Evolutionary conservation across 2,888 invertebrate species (phyloP), one percentile per base, ranked within the genome.

Genomic region (Dermolepida albohirtum): DNA sequence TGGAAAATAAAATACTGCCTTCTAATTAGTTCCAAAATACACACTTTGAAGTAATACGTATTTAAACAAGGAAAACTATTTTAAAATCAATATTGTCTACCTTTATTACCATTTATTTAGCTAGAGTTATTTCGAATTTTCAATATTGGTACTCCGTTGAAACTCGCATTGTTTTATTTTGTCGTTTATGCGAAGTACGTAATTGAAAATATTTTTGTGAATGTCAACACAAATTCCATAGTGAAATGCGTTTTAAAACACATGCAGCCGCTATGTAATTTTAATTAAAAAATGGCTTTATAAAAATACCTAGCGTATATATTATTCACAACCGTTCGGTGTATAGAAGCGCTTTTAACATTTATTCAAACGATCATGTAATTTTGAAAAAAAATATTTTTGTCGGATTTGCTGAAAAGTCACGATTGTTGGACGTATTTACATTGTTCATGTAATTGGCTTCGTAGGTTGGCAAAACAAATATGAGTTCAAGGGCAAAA

Each of bases 241-340:
- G 44, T 10, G 5, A 14, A 62, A 47, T 54, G 39, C 11, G 16
- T 34, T 62, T 14, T 5, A 22, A 49, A 10, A 43, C 39, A 47
- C 11, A 62, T 57, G 12, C 22, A 57, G 34, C 34, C 8, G 44
- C 34, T 49, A 62, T 47, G 59, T 39, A 62, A 14, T 62, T 62
- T 62, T 34, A 62, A 47, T 49, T 47, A 62, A 62, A 62, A 47
- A 47, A 49, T 47, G 29, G 47, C 34, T 10, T 34, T 49, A 62
- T 62, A 62, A 62, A 62, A 47, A 47, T 62, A 62, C 16, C 34
- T 34, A 16, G 12, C 34, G 44, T 16, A 16, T 47, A 49, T 49
- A 39, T 62, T 10, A 16, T 27, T 49, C 43, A 27, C 12, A n/a
- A 17, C 27, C 41, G 29, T 43, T 14, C 8, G 12, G 43, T 44